A percentile compares a stretch with the other conserved stretches of the same genome.
Conservation (phyloP, 2,113 vertebrate genomes). For the Odocoileus virginianus region DNA sequence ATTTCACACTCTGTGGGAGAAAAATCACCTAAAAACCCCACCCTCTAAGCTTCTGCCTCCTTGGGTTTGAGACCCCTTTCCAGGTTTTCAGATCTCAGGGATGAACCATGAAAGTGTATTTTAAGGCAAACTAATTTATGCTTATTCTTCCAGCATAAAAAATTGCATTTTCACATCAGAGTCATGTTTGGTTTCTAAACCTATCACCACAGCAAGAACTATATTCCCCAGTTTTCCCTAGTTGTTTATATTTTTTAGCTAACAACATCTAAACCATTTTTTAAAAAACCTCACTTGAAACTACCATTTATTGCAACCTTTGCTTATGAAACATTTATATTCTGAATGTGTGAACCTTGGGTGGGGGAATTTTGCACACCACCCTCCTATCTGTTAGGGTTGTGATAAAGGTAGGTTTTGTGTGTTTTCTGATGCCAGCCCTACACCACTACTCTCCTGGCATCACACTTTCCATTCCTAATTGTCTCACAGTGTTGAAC, state of each 20-base stretch:
- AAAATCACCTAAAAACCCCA: background rate
- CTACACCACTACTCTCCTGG: background rate
- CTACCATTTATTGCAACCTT: background rate
- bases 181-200: conserved; percentile 31
- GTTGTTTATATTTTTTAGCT: conserved; percentile 13
- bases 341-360: background rate
- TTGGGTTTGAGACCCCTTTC: background rate
- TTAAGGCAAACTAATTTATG: background rate
- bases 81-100: background rate
- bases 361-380: background rate
- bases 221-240: background rate
- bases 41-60: background rate
- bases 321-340: conserved; percentile 23
- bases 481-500: conserved; percentile 2
- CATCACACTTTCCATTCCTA: background rate
- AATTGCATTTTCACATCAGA: background rate
- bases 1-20: background rate
- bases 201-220: background rate
- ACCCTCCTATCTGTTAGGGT: background rate
- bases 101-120: background rate
- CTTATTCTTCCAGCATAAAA: conserved; percentile 35
- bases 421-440: background rate
- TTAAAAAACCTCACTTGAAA: background rate
- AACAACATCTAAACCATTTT: conserved; percentile 6
- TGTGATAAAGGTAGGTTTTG: background rate